phyloP scores from a whole-genome alignment of 2,113 vertebrate genomes.

The Rhabdornis inornatus region DNA sequence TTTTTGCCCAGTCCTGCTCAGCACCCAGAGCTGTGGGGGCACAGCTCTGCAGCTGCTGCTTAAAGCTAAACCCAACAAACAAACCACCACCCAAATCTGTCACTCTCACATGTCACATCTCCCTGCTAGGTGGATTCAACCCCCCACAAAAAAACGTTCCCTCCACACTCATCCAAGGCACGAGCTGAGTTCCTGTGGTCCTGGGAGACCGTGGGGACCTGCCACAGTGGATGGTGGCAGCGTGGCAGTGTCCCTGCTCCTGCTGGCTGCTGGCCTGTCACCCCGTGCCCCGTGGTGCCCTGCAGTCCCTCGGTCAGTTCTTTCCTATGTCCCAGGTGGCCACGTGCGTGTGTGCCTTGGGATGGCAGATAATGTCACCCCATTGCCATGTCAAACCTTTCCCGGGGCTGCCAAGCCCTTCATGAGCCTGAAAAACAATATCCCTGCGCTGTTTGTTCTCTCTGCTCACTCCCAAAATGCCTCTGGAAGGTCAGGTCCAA shows the following conservation, averaged over 20 bases:
- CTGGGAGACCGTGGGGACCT: accelerated
- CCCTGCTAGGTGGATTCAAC: not conserved
- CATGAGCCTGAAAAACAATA: constrained; percentile 15
- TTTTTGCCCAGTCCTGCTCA: not conserved
- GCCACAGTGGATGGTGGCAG: not conserved
- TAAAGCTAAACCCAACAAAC: not conserved
- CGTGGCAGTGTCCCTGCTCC: accelerated
- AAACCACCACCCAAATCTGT: accelerated
- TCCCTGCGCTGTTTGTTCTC: not conserved
- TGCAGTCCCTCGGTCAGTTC: not conserved
- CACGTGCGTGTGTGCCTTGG: not conserved
- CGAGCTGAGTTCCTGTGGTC: accelerated
- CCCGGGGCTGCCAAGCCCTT: constrained; percentile 4
- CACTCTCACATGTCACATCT: accelerated
- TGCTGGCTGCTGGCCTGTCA: not conserved
- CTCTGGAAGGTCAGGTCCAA: not conserved
- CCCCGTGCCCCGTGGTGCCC: accelerated
- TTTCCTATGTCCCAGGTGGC: not conserved
- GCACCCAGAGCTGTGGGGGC: not conserved
- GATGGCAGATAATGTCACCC: constrained; percentile 12
- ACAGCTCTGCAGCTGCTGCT: not conserved
- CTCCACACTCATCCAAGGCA: accelerated
- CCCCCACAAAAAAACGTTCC: accelerated
- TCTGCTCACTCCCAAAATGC: not conserved
- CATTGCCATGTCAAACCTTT: not conserved